phyloP scores from a whole-genome alignment of 2,113 vertebrate genomes.

The Neolamprologus toae region DNA sequence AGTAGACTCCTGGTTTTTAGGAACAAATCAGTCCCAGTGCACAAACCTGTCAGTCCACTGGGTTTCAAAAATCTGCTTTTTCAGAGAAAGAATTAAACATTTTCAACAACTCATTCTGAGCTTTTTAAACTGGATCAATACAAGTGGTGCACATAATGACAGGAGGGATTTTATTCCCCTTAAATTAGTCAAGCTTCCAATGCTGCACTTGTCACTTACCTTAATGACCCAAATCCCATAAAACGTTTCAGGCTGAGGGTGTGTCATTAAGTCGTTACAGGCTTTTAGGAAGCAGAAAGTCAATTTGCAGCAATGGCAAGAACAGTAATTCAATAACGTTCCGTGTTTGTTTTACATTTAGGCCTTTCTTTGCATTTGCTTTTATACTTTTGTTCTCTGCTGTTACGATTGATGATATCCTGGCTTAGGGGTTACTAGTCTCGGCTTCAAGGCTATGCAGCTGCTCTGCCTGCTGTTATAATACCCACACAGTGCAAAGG shows the following conservation, averaged over 20 bases:
- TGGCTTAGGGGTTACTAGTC: neutral
- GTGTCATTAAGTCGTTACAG: neutral
- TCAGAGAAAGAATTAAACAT: neutral
- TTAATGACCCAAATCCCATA: neutral
- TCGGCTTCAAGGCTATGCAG: neutral
- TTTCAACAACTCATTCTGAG: neutral
- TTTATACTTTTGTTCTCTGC: neutral
- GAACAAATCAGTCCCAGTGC: slow-evolving; percentile 37
- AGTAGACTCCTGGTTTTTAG: slow-evolving; percentile 47
- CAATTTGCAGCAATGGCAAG: neutral
- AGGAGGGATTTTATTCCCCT: neutral
- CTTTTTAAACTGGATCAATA: neutral
- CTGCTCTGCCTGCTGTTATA: neutral
- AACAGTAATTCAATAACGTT: neutral
- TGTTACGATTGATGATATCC: neutral
- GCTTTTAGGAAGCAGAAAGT: neutral
- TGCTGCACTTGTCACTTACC: neutral
- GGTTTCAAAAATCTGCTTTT: neutral
- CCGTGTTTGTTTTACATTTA: neutral
- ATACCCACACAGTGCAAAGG: neutral
- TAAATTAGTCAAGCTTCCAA: neutral
- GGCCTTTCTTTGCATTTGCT: neutral
- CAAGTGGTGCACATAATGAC: neutral
- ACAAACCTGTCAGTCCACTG: neutral
- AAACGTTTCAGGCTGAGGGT: neutral